These are phyloP conservation scores for Ianthella basta DNA, from an alignment of 37 sponge, comb jelly and placozoan genomes.

Conservation along the genomic window DNA sequence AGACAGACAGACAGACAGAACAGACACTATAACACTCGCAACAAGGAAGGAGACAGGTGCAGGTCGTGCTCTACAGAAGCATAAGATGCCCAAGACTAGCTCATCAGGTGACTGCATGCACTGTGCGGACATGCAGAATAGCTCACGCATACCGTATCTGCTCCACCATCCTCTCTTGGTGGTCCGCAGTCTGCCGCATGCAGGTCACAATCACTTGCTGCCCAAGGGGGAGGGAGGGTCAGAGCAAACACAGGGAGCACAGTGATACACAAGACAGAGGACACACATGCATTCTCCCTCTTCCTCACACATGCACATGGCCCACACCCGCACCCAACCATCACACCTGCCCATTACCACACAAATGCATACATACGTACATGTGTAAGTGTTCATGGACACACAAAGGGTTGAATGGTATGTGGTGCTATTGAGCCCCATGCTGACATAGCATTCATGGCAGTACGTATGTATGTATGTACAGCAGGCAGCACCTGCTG, in stretches of 20 bases:
- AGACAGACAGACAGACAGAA: background rate
- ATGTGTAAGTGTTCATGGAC: too few relatives aligned
- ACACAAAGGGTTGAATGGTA: too few relatives aligned
- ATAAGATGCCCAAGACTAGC: too few relatives aligned
- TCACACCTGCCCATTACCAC: background rate
- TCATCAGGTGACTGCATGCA: too few relatives aligned
- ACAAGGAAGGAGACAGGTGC: background rate
- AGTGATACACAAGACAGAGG: background rate
- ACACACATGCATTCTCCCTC: background rate
- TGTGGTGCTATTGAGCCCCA: too few relatives aligned
- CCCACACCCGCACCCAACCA: background rate
- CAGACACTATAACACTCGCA: background rate
- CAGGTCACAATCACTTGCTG: conserved; percentile 42
- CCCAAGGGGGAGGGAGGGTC: background rate
- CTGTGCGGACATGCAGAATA: too few relatives aligned
- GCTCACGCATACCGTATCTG: conserved; percentile 59
- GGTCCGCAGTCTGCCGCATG: conserved; percentile 69
- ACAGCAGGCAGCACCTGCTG: background rate
- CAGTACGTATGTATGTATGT: background rate
- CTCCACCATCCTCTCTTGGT: conserved; percentile 73
- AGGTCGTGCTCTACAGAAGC: too few relatives aligned
- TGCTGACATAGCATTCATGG: too few relatives aligned
- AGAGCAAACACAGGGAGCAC: background rate
- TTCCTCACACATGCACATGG: background rate
- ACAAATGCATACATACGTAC: background rate